phyloP scores from a whole-genome alignment of 2,113 vertebrate genomes.

The Tetrax tetrax region DNA sequence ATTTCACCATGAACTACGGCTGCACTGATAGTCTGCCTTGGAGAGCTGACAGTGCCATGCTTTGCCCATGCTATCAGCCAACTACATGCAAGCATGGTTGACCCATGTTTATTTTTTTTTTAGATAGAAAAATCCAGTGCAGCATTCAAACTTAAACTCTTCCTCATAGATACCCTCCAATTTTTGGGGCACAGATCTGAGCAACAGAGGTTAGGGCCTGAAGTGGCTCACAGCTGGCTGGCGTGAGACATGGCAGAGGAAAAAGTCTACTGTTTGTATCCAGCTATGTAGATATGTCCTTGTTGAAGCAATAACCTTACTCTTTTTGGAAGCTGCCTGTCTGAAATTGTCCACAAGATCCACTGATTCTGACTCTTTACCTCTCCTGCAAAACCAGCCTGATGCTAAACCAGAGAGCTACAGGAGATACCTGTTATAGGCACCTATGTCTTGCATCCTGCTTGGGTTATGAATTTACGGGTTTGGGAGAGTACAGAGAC shows the following conservation, averaged over 20 bases:
- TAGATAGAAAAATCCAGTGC: not conserved
- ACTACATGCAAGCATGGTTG: not conserved
- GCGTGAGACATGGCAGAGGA: not conserved
- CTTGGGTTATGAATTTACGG: not conserved
- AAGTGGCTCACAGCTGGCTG: not conserved
- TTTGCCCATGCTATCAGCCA: not conserved
- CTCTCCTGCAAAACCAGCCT: not conserved
- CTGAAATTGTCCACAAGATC: not conserved
- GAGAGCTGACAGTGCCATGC: not conserved
- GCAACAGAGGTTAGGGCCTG: not conserved
- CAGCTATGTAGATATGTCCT: not conserved
- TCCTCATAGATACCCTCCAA: not conserved
- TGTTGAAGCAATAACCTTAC: not conserved
- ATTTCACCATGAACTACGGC: not conserved
- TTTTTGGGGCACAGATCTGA: not conserved
- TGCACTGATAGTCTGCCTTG: not conserved
- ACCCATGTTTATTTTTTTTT: not conserved
- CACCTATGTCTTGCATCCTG: not conserved
- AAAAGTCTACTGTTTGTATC: not conserved
- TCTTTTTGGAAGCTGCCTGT: not conserved
- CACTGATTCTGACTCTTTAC: not conserved
- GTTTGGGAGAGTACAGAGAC: not conserved
- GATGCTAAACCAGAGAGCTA: not conserved
- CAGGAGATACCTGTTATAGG: not conserved
- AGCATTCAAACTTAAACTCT: not conserved